Percentiles rank a stretch among this genome's conserved stretches.
Conservation (phyloP, 2,888 invertebrate species). For the Aphodius sticticus region DNA sequence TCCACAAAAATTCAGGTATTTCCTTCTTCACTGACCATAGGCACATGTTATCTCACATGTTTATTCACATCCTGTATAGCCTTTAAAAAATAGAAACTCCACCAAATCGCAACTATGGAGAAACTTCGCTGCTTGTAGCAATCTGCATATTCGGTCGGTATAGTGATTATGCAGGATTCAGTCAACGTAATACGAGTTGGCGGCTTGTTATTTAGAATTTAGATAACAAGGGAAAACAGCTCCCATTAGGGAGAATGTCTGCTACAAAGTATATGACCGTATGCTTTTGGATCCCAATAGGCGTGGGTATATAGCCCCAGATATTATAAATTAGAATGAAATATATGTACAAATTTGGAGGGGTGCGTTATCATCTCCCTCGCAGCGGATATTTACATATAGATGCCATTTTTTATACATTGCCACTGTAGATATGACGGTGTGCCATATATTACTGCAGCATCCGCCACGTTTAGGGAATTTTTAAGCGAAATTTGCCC, state of each 20-base stretch:
- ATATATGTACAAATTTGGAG: not conserved
- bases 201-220: not conserved
- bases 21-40: not conserved
- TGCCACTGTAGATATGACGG: not conserved
- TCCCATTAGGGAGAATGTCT: not conserved
- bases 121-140: not conserved
- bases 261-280: not conserved
- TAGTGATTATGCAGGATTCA: not conserved
- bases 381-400: slow-evolving; percentile 4
- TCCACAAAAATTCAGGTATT: too few species aligned
- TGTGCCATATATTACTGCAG: not conserved
- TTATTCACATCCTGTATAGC: too few species aligned
- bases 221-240: not conserved
- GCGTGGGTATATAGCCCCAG: not conserved
- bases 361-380: not conserved
- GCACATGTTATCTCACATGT: too few species aligned
- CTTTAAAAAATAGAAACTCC: too few species aligned
- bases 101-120: too few species aligned
- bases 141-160: not conserved
- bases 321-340: not conserved
- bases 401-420: slow-evolving; percentile 4
- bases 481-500: not conserved
- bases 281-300: not conserved
- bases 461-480: not conserved
- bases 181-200: not conserved